Evolutionary conservation across 2,113 vertebrate species (phyloP).

Genomic region (Forbesichthys papilliferus): DNA sequence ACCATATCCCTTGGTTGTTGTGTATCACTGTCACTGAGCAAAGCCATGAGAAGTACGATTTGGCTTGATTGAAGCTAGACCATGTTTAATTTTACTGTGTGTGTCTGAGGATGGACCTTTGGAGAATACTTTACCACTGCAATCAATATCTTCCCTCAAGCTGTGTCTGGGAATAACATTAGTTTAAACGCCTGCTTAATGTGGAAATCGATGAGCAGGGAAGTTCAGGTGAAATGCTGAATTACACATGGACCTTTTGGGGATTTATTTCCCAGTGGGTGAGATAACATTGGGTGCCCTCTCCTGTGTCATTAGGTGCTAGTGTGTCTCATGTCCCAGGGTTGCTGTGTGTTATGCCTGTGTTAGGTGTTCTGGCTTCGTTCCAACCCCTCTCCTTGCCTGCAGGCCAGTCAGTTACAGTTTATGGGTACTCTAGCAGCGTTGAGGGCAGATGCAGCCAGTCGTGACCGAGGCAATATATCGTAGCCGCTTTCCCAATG

Average conservation of each 20-base stretch:
- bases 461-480: slow-evolving; percentile 20
- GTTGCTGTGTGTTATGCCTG: neutral
- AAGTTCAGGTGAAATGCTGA: slow-evolving; percentile 37
- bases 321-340: neutral
- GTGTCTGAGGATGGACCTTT: slow-evolving; percentile 45
- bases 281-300: too few species aligned
- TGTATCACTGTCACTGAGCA: too few species aligned
- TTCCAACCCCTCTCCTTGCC: slow-evolving; percentile 1
- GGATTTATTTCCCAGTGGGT: too few species aligned
- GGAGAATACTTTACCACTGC: slow-evolving; percentile 52
- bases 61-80: slow-evolving; percentile 8
- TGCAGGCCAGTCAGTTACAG: slow-evolving; percentile 13
- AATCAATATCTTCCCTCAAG: slow-evolving; percentile 54
- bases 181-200: slow-evolving; percentile 52
- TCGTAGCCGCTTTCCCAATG: neutral
- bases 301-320: too few species aligned
- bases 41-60: too few species aligned
- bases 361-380: neutral
- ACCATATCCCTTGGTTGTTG: too few species aligned
- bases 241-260: neutral
- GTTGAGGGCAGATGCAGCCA: slow-evolving; percentile 31
- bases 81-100: slow-evolving; percentile 43
- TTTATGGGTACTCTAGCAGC: slow-evolving; percentile 32
- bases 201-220: slow-evolving; percentile 43
- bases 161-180: slow-evolving; percentile 45